A percentile compares a stretch with the other conserved stretches of the same genome.
Conservation (phyloP, 1,140 invertebrate species). For the Helicoverpa zea region DNA sequence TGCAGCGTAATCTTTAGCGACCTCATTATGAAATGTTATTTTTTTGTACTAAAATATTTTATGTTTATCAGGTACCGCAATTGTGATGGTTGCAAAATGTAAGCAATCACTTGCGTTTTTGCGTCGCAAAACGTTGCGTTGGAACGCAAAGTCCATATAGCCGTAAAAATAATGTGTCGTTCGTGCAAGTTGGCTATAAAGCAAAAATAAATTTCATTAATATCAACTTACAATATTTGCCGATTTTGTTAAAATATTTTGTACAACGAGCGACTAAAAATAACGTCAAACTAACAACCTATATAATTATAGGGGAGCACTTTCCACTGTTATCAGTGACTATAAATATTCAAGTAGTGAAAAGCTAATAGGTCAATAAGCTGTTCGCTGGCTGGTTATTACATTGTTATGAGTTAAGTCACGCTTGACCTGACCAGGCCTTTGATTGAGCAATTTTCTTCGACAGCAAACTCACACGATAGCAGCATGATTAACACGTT, state of each 20-base stretch:
- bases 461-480: conserved; percentile 68
- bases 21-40: not conserved
- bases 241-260: conserved; percentile 20
- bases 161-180: too few relatives aligned
- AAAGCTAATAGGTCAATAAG: conserved; percentile 64
- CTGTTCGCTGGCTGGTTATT: conserved; percentile 64
- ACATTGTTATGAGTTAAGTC: conserved; percentile 71
- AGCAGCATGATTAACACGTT: conserved; percentile 75
- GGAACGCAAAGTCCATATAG: too few relatives aligned
- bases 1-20: not conserved
- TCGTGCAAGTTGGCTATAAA: not conserved
- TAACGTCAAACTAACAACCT: conserved; percentile 33
- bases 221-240: not conserved
- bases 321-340: conserved; percentile 41
- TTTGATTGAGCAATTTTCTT: conserved; percentile 79
- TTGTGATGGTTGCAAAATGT: too few relatives aligned
- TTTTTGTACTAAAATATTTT: too few relatives aligned
- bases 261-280: conserved; percentile 12
- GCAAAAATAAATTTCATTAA: conserved; percentile 9
- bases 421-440: conserved; percentile 72
- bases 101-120: too few relatives aligned
- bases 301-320: conserved; percentile 43
- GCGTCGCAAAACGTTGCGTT: too few relatives aligned
- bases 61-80: too few relatives aligned
- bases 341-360: conserved; percentile 64